Evolutionary conservation across 2,797 vertebrate genomes (phyloP).

Genomic region (Lycodopsis pacificus): DNA sequence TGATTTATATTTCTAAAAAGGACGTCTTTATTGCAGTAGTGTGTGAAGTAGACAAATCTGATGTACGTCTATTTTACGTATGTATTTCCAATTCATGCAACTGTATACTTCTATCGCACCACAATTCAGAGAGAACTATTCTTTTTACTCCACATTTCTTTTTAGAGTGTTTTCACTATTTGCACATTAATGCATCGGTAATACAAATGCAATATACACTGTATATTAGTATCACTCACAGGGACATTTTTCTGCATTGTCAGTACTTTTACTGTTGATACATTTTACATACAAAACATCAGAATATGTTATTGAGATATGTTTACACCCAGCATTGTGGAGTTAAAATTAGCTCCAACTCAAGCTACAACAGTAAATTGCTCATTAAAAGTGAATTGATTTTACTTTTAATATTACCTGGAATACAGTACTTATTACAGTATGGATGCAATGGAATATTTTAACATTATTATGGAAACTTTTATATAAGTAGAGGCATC

Average conservation of each 20-base stretch:
- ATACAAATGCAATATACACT: neutral
- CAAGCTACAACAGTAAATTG: neutral
- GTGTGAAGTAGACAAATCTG: neutral
- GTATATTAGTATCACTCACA: neutral
- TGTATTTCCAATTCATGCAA: neutral
- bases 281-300: neutral
- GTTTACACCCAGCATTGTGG: too few relatives aligned
- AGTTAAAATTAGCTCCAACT: too few relatives aligned
- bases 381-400: neutral
- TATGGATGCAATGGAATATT: neutral
- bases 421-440: neutral
- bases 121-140: neutral
- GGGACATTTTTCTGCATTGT: neutral
- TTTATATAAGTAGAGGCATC: neutral
- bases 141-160: neutral
- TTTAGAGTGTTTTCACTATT: neutral
- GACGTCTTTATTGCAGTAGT: neutral
- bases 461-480: neutral
- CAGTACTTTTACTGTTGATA: neutral
- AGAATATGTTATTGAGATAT: neutral
- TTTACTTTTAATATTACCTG: neutral
- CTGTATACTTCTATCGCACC: neutral
- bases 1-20: neutral
- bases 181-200: neutral
- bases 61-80: neutral